phyloP scores from a whole-genome alignment of 1,140 invertebrate genomes.

The Drosophila sturtevanti region DNA sequence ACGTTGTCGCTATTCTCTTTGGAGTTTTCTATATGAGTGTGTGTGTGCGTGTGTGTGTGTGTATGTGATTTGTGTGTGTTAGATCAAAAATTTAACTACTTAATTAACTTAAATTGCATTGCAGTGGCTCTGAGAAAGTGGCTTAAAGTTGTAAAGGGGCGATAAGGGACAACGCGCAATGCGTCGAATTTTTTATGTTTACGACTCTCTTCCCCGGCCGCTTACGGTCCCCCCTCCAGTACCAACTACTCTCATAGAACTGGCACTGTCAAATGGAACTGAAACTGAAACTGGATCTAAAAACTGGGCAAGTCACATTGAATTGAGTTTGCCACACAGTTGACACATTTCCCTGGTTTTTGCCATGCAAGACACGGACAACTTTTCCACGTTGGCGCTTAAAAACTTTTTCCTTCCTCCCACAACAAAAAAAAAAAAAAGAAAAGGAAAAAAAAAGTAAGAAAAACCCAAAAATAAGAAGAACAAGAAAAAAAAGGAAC shows the following conservation, averaged over 20 bases:
- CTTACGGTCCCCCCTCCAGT: too few relatives aligned
- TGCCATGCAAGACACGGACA: conserved; percentile 74
- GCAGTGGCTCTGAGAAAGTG: conserved; percentile 22
- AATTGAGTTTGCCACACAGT: conserved; percentile 38
- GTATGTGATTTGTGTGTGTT: conserved; percentile 44
- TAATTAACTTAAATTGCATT: conserved; percentile 74
- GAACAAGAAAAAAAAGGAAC: conserved; percentile 7
- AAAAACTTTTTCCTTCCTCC: conserved; percentile 58
- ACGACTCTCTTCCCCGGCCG: conserved; percentile 19
- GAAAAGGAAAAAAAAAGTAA: conserved; percentile 6
- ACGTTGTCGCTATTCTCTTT: conserved; percentile 3
- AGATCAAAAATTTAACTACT: conserved; percentile 61
- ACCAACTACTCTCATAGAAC: neutral
- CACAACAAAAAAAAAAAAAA: neutral
- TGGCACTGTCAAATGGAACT: neutral
- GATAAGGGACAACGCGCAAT: conserved; percentile 38
- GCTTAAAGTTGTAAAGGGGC: conserved; percentile 17
- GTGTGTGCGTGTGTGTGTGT: conserved; percentile 1
- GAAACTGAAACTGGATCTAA: conserved; percentile 9
- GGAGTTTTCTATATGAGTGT: conserved; percentile 4
- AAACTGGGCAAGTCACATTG: conserved; percentile 32
- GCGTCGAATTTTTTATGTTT: conserved; percentile 57
- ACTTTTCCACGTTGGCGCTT: conserved; percentile 72
- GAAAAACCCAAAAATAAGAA: neutral
- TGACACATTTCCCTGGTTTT: conserved; percentile 65